Percentiles rank a stretch among this genome's conserved stretches.
phyloP scores from a whole-genome alignment of 2,113 vertebrate genomes.

The Pterophyllum scalare region DNA sequence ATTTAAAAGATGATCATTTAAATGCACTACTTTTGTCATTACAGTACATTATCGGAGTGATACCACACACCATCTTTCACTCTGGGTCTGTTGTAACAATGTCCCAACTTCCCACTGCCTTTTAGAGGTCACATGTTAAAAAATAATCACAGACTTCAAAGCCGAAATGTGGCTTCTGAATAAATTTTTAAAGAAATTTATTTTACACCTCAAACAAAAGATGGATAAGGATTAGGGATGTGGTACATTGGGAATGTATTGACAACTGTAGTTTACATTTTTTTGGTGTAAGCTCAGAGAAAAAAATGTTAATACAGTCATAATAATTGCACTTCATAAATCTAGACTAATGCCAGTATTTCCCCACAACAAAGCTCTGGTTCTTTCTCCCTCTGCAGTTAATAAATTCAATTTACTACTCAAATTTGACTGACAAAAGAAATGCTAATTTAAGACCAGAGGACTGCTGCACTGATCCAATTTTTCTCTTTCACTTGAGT shows the following conservation, averaged over 20 bases:
- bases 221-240: conserved; percentile 73
- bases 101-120: conserved; percentile 28
- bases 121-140: conserved; percentile 44
- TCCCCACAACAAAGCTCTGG: conserved; percentile 74
- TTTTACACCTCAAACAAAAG: conserved; percentile 84
- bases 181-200: conserved; percentile 85
- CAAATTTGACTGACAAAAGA: conserved; percentile 83
- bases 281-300: conserved; percentile 86
- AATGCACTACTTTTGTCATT: neutral
- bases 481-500: conserved; percentile 77
- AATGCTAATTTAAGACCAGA: conserved; percentile 81
- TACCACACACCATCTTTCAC: neutral
- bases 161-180: conserved; percentile 71
- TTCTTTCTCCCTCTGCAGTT: conserved; percentile 65
- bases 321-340: conserved; percentile 88
- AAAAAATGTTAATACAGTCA: conserved; percentile 84
- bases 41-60: neutral
- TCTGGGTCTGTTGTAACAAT: conserved; percentile 32
- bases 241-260: conserved; percentile 85
- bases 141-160: conserved; percentile 78
- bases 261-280: conserved; percentile 83
- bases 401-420: conserved; percentile 82
- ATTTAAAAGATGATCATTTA: conserved; percentile 39
- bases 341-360: conserved; percentile 83
- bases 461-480: conserved; percentile 78